phyloP scores from a whole-genome alignment of 2,888 invertebrate species.

The Leucophenga montana region DNA sequence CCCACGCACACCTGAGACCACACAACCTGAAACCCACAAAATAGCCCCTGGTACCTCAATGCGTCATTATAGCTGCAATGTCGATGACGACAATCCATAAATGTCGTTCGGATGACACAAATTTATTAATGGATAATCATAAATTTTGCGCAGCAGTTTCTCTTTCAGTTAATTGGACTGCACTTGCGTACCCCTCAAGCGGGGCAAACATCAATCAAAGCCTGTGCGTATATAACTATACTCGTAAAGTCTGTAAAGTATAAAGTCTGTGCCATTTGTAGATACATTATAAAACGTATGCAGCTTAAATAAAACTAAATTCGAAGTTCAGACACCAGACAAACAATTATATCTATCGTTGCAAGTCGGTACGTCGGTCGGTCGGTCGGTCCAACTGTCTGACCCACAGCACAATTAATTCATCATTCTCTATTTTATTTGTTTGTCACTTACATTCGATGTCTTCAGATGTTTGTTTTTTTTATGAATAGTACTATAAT shows the following conservation, averaged over 20 bases:
- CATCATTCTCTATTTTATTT: too few relatives aligned
- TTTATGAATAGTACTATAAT: too few relatives aligned
- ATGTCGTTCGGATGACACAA: slow-evolving; percentile 58
- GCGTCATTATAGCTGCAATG: slow-evolving; percentile 21
- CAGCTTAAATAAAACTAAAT: too few relatives aligned
- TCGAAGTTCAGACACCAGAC: too few relatives aligned
- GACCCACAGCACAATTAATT: too few relatives aligned
- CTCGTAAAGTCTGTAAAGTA: slow-evolving; percentile 1
- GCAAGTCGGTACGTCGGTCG: too few relatives aligned
- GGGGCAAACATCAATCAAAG: slow-evolving; percentile 40
- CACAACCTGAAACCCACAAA: not conserved
- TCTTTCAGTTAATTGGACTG: slow-evolving; percentile 27
- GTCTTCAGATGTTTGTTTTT: too few relatives aligned
- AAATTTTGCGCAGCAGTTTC: slow-evolving; percentile 33
- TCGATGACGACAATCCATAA: slow-evolving; percentile 53
- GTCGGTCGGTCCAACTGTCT: too few relatives aligned
- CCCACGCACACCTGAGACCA: slow-evolving; percentile 29
- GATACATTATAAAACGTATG: too few relatives aligned
- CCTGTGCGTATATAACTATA: slow-evolving; percentile 28
- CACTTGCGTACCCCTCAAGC: not conserved
- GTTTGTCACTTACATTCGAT: too few relatives aligned
- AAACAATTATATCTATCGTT: too few relatives aligned
- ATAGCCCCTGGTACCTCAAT: not conserved
- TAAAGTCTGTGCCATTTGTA: slow-evolving; percentile 35
- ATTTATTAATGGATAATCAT: slow-evolving; percentile 64